Percentiles rank a stretch among this genome's conserved stretches.
phyloP scores from a whole-genome alignment of 2,113 vertebrate genomes.

The Megaceryle torquata region DNA sequence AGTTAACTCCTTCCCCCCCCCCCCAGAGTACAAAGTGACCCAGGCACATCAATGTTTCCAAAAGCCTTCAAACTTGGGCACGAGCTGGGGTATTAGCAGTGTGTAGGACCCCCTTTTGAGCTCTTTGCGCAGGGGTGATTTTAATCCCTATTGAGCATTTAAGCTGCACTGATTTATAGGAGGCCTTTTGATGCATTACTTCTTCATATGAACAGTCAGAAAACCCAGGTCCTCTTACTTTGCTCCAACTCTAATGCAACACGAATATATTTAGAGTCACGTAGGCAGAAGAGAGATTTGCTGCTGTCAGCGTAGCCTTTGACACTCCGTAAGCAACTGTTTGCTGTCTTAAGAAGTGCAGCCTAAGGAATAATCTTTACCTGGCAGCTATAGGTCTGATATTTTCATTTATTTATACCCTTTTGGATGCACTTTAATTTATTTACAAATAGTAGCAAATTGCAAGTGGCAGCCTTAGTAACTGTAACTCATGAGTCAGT shows the following conservation, averaged over 20 bases:
- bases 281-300: slow-evolving; percentile 37
- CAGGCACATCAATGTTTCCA: not conserved
- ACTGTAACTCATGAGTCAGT: slow-evolving; percentile 42
- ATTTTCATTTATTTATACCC: slow-evolving; percentile 47
- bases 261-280: slow-evolving; percentile 29
- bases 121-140: not conserved
- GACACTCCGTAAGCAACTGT: slow-evolving; percentile 8
- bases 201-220: not conserved
- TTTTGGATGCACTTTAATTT: slow-evolving; percentile 29
- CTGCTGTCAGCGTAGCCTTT: slow-evolving; percentile 57
- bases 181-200: not conserved
- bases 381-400: slow-evolving; percentile 20
- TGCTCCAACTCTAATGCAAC: not conserved
- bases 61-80: not conserved
- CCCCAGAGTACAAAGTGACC: not conserved
- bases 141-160: not conserved
- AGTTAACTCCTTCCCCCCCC: too few relatives aligned
- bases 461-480: slow-evolving; percentile 17
- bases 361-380: slow-evolving; percentile 54
- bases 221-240: not conserved
- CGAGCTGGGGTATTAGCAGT: not conserved
- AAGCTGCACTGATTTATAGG: not conserved
- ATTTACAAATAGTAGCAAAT: slow-evolving; percentile 45
- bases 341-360: slow-evolving; percentile 40
- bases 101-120: not conserved